A percentile compares a stretch with the other conserved stretches of the same genome.
Conservation (phyloP, 2,113 vertebrate species). For the Martes martes region DNA sequence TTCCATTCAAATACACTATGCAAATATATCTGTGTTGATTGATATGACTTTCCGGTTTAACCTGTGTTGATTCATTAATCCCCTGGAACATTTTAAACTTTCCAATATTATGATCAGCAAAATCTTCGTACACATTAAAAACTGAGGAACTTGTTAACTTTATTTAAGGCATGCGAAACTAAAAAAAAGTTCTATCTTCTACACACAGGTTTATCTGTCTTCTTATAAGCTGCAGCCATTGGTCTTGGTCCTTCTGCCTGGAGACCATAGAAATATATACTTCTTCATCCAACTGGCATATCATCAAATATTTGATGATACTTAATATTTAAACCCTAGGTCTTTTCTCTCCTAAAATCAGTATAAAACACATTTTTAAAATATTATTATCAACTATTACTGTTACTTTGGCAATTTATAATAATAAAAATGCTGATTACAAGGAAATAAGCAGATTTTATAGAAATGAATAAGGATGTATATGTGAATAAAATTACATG, state of each 20-base stretch:
- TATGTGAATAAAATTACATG: not conserved
- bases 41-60: not conserved
- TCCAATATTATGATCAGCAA: not conserved
- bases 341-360: not conserved
- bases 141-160: not conserved
- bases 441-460: not conserved
- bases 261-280: not conserved
- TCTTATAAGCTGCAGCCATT: not conserved
- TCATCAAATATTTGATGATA: not conserved
- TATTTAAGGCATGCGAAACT: not conserved
- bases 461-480: not conserved
- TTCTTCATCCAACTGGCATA: not conserved
- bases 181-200: not conserved
- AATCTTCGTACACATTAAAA: not conserved
- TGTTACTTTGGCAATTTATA: not conserved
- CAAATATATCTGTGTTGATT: not conserved
- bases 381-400: not conserved
- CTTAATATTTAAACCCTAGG: too few relatives aligned
- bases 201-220: not conserved
- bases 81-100: not conserved
- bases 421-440: not conserved
- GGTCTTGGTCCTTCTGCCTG: not conserved
- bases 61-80: not conserved
- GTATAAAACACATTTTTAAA: not conserved
- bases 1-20: not conserved